Base-by-base conservation (phyloP, 2,888 invertebrate genomes). In the Sylvicola cinctus region DNA sequence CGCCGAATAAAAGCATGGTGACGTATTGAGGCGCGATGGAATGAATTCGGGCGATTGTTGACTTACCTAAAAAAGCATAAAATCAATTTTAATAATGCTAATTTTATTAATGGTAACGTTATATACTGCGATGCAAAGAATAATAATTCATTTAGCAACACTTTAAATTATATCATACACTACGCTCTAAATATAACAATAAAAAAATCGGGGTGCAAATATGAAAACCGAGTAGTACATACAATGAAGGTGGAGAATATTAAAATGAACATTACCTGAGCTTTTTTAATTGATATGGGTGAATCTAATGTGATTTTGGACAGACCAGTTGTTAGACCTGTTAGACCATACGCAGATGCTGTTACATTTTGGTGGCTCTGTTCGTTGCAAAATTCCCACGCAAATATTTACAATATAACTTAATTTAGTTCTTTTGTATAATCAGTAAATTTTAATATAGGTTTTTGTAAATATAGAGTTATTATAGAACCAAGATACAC, bases 1-100 rank as follows among this genome's bases (percentile, higher is more conserved):
- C 45, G 57, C 51, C 44, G 55, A 44, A 42, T 56, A 57, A 41
- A 54, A 57, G 42, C 50, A 57, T 37, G 55, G 51, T 12, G 38
- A 38, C 32, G 55, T 50, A 42, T 46, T 55, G 42, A 57, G 45
- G 46, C 55, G 52, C 40, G 55, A 54, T 48, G 65, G 62, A 52
- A 64, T 61, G 55, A 63, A 65, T 53, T 65, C 65, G 37, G 63
- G 59, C 42, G 63, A 61, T 46, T 63, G 63, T 37, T 58, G 56
- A 33, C 59, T 56, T 47, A 65, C 62, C 58, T 66, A 55, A 42
- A 59, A 58, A 37, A 56, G 48, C 36, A 52, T 48, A 26, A 52
- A 44, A 36, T 42, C 45, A 35, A 52, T 44, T 43, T 51, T n/a
- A n/a, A n/a, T n/a, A n/a, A n/a, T n/a, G n/a, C n/a, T n/a, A n/a